Evolutionary conservation across 2,888 invertebrate species (phyloP), one percentile per base, ranked within the genome.

Genomic region (Agonopterix alstromeriana): DNA sequence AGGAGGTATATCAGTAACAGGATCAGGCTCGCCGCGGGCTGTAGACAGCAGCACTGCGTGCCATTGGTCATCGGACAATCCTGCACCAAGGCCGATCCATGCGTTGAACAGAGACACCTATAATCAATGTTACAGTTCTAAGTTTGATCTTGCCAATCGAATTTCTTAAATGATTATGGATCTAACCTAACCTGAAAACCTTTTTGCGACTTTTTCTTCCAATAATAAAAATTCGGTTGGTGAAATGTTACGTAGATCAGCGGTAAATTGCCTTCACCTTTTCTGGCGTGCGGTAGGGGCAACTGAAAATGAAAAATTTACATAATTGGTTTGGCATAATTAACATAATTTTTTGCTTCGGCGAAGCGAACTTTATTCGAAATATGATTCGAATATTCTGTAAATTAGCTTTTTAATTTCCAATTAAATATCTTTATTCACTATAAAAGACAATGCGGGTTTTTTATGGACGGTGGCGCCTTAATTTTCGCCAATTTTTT

Each of bases 151-250:
- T 27, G 27, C 7, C 27, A 27, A 0, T 3, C 7, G 5, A 54
- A 27, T 27, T 5, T 0, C 27, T 27, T 5, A 27, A 3, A 27
- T 27, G 7, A 27, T 27, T 27, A 27, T 27, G 7, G 27, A 27
- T 27, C 27, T 27, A 27, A 27, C 27, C 27, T 27, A 27, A 83
- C 86, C 76, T 84, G 85, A 8, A 80, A 41, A 11, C 56, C 73
- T 48, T 61, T 76, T 47, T 71, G 70, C 0, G 67, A 47, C 46
- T 68, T 77, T 47, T 61, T 74, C 41, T 61, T 70, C 74, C 73
- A 82, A 53, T 74, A 86, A 53, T 87, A 88, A 1, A 89, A 49
- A 54, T 87, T 88, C 0, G 87, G 88, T 54, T 88, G 87, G 0
- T 74, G 61, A 14, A 89, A 55, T 0, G 71, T 76, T 1, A 70